A percentile compares a stretch with the other conserved stretches of the same genome.
These are phyloP conservation scores for Stichodactyla mertensii DNA, from an alignment of 64 coral and sea anemone species.

Conservation along the genomic window DNA sequence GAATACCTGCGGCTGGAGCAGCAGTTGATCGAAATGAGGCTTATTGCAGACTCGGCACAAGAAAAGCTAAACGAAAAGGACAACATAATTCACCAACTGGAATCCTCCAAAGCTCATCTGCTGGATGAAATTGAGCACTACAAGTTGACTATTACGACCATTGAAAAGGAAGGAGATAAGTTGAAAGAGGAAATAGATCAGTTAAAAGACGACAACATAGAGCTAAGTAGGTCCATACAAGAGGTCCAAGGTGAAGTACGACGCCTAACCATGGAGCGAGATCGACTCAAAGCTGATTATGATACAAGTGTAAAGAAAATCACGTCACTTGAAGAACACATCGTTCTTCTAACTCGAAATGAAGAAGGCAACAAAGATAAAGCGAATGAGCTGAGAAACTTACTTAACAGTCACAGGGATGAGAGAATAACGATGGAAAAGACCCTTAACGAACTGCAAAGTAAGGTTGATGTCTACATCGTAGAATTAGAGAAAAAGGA, in stretches of 20 bases:
- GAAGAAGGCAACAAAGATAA: slow-evolving; percentile 63
- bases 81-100: slow-evolving; percentile 67
- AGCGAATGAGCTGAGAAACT: slow-evolving; percentile 57
- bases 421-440: slow-evolving; percentile 55
- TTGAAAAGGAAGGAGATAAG: slow-evolving; percentile 58
- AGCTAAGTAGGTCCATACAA: slow-evolving; percentile 57
- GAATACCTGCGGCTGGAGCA: slow-evolving; percentile 64
- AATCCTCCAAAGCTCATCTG: slow-evolving; percentile 56
- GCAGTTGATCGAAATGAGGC: slow-evolving; percentile 69
- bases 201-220: slow-evolving; percentile 70
- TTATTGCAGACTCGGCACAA: slow-evolving; percentile 70
- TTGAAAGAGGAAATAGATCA: slow-evolving; percentile 58
- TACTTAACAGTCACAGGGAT: slow-evolving; percentile 52
- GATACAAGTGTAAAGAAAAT: slow-evolving; percentile 54
- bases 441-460: slow-evolving; percentile 61
- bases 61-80: slow-evolving; percentile 89
- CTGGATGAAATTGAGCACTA: slow-evolving; percentile 67
- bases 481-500: slow-evolving; percentile 65
- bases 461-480: slow-evolving; percentile 49
- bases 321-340: slow-evolving; percentile 58
- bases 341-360: slow-evolving; percentile 33
- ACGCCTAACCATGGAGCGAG: slow-evolving; percentile 48
- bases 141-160: slow-evolving; percentile 38
- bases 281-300: slow-evolving; percentile 61
- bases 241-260: slow-evolving; percentile 51